Evolutionary conservation across 2,888 invertebrate species (phyloP).

Genomic region (Margaritifera margaritifera): DNA sequence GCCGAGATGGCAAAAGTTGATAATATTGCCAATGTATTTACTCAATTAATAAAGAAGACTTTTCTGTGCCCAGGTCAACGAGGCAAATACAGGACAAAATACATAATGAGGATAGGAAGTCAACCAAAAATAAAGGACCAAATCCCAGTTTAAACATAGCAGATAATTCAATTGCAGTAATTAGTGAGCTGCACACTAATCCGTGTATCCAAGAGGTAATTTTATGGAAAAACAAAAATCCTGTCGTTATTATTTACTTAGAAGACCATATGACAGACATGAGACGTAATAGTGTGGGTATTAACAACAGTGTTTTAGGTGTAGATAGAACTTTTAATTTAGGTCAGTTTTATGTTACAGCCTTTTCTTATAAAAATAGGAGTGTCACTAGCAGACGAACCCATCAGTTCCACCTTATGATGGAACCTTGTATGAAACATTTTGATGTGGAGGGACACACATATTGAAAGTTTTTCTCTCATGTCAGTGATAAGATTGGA

Average conservation of each 20-base stretch:
- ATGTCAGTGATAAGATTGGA: slow-evolving; percentile 7
- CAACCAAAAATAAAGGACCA: too few species aligned
- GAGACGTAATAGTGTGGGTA: neutral
- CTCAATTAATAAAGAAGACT: too few species aligned
- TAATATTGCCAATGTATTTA: too few species aligned
- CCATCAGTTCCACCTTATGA: slow-evolving; percentile 4
- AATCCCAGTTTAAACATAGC: too few species aligned
- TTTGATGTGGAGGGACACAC: slow-evolving; percentile 9
- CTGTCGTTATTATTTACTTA: neutral
- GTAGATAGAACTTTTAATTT: slow-evolving; percentile 17
- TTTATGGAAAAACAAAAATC: neutral
- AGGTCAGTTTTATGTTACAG: slow-evolving; percentile 6
- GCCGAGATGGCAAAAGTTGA: too few species aligned
- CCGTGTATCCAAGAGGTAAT: too few species aligned
- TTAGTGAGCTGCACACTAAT: too few species aligned
- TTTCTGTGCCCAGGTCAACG: too few species aligned
- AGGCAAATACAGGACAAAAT: too few species aligned
- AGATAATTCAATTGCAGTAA: too few species aligned
- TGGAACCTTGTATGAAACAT: slow-evolving; percentile 11
- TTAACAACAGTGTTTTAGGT: slow-evolving; percentile 7
- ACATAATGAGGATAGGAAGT: too few species aligned
- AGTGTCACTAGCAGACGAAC: neutral
- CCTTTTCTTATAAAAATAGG: slow-evolving; percentile 3
- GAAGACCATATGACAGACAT: neutral
- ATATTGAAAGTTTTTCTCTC: slow-evolving; percentile 13